Percentiles rank a stretch among this genome's conserved stretches.
Conservation (phyloP, 2,888 invertebrate genomes). For the Ditula angustiorana region DNA sequence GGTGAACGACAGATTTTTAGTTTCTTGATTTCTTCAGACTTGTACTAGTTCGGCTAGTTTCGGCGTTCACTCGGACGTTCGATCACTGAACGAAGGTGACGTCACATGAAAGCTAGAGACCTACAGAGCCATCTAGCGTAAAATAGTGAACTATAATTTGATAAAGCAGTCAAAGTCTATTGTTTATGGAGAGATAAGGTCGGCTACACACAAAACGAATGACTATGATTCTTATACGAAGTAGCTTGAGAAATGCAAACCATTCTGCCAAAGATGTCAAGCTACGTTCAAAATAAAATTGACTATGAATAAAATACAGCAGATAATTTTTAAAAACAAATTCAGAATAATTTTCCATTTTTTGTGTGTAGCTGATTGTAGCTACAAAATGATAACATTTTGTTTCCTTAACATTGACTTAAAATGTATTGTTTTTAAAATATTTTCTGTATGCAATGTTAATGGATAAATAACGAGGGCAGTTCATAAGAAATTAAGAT, state of each 20-base stretch:
- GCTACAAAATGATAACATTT: no score
- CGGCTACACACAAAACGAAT: neutral
- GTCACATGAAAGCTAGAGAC: slow-evolving; percentile 56
- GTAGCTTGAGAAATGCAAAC: neutral
- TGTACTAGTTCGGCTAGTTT: slow-evolving; percentile 86
- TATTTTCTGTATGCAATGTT: no score
- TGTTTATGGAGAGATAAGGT: slow-evolving; percentile 19
- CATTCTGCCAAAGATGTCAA: neutral
- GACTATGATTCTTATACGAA: neutral
- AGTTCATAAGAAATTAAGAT: no score
- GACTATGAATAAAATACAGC: neutral
- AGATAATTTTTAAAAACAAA: neutral
- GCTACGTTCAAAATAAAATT: neutral
- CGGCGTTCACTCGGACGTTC: slow-evolving; percentile 86
- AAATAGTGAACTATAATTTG: slow-evolving; percentile 5
- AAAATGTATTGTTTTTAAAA: no score
- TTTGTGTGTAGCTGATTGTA: no score
- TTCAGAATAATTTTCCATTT: no score
- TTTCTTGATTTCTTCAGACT: slow-evolving; percentile 86
- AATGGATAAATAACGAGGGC: no score
- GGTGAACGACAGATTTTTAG: slow-evolving; percentile 87
- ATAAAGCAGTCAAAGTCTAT: slow-evolving; percentile 38
- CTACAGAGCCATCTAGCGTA: slow-evolving; percentile 43
- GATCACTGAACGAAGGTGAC: slow-evolving; percentile 79
- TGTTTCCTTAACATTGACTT: no score